A percentile compares a stretch with the other conserved stretches of the same genome.
These are phyloP conservation scores for Betta splendens DNA, from an alignment of 2,797 vertebrate species.

Conservation along the genomic window DNA sequence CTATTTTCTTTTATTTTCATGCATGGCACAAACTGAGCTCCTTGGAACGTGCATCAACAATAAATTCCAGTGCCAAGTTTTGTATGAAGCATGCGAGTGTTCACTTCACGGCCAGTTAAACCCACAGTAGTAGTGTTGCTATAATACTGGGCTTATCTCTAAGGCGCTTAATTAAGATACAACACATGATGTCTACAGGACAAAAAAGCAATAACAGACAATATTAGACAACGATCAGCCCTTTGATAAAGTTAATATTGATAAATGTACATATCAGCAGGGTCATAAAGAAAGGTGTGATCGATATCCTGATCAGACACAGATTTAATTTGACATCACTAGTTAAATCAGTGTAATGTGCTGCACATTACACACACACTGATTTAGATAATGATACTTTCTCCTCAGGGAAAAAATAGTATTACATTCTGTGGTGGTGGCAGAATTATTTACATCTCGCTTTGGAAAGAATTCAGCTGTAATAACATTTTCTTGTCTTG, in stretches of 20 bases:
- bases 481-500: not conserved
- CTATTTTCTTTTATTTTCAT: not conserved
- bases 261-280: conserved; percentile 38
- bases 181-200: conserved; percentile 9
- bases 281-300: conserved; percentile 26
- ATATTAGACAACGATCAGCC: conserved; percentile 25
- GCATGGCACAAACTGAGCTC: not conserved
- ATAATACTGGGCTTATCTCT: conserved; percentile 19
- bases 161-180: conserved; percentile 35
- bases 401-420: not conserved
- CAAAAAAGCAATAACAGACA: conserved; percentile 15
- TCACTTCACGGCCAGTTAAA: conserved; percentile 11
- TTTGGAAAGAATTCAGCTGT: not conserved
- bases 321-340: conserved; percentile 30
- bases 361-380: not conserved
- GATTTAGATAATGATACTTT: conserved; percentile 1
- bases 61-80: not conserved
- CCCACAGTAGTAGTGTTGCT: conserved; percentile 6
- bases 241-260: conserved; percentile 14
- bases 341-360: conserved; percentile 9
- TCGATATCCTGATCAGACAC: conserved; percentile 20
- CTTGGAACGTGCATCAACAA: not conserved
- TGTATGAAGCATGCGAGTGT: not conserved
- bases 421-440: not conserved
- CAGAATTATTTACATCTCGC: conserved; percentile 9